Base-by-base conservation (phyloP, 1,140 invertebrate genomes). In the Platyscapa corneri region DNA sequence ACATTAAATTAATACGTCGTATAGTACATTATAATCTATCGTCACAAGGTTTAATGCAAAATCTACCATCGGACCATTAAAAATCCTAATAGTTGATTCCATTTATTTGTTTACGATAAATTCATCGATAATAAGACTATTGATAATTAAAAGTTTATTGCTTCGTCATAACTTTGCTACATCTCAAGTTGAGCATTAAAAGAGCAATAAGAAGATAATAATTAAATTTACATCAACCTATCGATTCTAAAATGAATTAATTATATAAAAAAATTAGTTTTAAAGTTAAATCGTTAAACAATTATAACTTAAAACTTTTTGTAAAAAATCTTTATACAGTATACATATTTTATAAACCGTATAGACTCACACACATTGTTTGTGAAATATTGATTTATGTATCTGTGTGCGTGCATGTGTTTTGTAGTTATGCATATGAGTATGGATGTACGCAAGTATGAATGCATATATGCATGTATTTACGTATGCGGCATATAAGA, bases 21-120 rank as follows among this genome's bases (percentile, higher is more conserved):
- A 86, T 56, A 85, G 79, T 85, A 85, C 80, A 86, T 82, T n/a
- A 77, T 82, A 86, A 78, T 86, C 72, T 81, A 86, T 82, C 80
- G 70, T 82, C 80, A 86, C 60, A 75, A 75, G 39, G 14, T 86
- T 86, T 77, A 37, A 65, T 86, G 77, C 67, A 18, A 77, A 86
- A 78, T 86, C 74, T 82, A 86, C 60, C 27, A 78, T 86, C 46
- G 74, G 80, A 82, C 20, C n/a, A 32, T 82, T 56, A 56, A 78
- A 86, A 78, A 82, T 82, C 80, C 64, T 82, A 82, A 82, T 75
- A 78, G 64, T 78, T 77, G 60, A 82, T 86, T 86, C 64, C 39
- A 82, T 78, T 56, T 56, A 70, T 86, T 76, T 85, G n/a, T 76
- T 85, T 75, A 75, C 12, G 1, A 82, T 67, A 82, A 82, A n/a